These are phyloP conservation scores for Tetragonula carbonaria DNA, from an alignment of 2,888 invertebrate genomes.

Conservation along the genomic window DNA sequence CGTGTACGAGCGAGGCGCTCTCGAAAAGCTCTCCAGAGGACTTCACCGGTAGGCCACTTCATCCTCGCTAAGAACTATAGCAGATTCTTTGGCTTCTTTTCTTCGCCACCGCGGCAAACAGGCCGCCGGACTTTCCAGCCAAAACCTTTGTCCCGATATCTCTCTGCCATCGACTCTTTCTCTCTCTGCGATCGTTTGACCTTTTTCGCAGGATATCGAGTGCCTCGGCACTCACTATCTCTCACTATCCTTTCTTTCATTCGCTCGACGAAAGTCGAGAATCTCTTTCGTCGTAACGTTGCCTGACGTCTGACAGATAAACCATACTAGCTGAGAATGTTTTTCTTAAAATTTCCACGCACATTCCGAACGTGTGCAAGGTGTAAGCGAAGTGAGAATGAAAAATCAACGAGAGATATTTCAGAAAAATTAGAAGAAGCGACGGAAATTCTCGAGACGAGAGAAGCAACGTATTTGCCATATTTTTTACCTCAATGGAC, in stretches of 20 bases:
- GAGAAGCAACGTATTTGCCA: no score
- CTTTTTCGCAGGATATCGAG: slow-evolving; percentile 10
- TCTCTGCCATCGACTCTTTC: slow-evolving; percentile 22
- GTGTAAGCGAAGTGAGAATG: no score
- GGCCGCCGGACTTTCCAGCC: slow-evolving; percentile 58
- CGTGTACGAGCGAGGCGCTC: slow-evolving; percentile 55
- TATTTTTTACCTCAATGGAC: no score
- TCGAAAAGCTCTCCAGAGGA: slow-evolving; percentile 76
- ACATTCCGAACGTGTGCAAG: no score
- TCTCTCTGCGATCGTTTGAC: slow-evolving; percentile 1
- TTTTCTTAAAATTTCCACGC: no score
- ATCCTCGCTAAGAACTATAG: slow-evolving; percentile 77
- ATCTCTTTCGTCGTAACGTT: no score
- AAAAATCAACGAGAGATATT: no score
- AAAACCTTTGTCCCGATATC: slow-evolving; percentile 72
- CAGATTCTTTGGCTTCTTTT: slow-evolving; percentile 74
- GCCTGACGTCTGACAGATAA: no score
- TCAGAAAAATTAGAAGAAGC: no score
- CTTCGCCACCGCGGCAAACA: slow-evolving; percentile 59
- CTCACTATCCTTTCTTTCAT: background rate
- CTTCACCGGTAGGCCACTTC: slow-evolving; percentile 76
- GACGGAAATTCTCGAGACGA: no score
- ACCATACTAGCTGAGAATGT: no score
- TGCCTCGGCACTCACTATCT: background rate
- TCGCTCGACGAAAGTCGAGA: background rate